Conservation (phyloP, 2,113 vertebrate genomes). For the Leucoraja erinaceus region DNA sequence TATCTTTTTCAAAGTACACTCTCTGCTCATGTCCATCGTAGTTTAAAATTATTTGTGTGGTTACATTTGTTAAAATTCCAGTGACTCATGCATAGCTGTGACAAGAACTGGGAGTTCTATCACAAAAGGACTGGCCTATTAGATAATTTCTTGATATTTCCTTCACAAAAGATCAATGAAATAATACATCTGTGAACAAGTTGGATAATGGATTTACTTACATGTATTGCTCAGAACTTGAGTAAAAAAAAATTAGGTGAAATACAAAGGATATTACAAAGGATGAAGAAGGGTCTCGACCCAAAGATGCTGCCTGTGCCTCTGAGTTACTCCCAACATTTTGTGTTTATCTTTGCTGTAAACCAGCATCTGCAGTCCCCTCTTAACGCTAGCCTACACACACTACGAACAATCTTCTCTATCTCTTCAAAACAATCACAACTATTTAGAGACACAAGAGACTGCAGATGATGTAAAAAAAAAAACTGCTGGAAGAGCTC, state of each 20-base stretch:
- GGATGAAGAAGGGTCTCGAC: neutral
- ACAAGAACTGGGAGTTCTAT: slow-evolving; percentile 15
- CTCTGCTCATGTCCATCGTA: neutral
- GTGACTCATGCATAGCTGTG: neutral
- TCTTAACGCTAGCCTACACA: too few relatives aligned
- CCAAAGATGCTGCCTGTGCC: too few relatives aligned
- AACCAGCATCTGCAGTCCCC: too few relatives aligned
- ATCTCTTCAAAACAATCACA: too few relatives aligned
- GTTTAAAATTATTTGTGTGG: slow-evolving; percentile 18
- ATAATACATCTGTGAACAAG: neutral
- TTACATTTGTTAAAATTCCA: neutral
- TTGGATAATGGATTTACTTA: neutral
- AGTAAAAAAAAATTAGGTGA: neutral
- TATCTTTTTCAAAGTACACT: slow-evolving; percentile 7
- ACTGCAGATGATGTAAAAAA: too few relatives aligned
- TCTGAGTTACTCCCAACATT: too few relatives aligned
- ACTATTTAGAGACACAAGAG: too few relatives aligned
- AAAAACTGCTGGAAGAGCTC: too few relatives aligned
- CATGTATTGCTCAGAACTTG: too few relatives aligned
- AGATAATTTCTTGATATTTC: neutral
- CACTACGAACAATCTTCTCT: too few relatives aligned
- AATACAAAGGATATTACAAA: neutral
- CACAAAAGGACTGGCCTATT: neutral
- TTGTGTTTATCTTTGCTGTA: too few relatives aligned
- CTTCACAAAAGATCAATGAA: slow-evolving; percentile 11